Evolutionary conservation across 1,140 invertebrate species (phyloP), one percentile per base, ranked within the genome.

Genomic region (Drosophila athabasca): DNA sequence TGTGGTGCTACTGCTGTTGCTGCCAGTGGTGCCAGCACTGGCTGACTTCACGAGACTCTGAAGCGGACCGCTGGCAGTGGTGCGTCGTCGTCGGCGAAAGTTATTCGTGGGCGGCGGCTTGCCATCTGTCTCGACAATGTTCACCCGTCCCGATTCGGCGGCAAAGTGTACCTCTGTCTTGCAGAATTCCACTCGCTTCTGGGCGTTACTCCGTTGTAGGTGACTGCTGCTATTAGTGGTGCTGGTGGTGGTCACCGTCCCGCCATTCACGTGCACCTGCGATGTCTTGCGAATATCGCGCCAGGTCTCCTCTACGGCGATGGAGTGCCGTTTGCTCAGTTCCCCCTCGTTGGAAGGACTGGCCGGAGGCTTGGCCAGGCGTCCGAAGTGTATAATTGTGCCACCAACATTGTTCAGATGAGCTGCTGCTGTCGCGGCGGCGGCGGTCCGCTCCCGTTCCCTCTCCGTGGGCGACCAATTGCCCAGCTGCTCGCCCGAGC

Each of bases 161-260:
- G 95, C 95, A 91, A 97, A 96, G 90, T 97, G 96, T 17, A 97
- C 94, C 92, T 97, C 96, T 0, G 96, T 97, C 92, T 96, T 96
- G 87, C 95, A 96, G 90, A 97, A 97, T 77, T 95, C 96, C 0
- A 97, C 96, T 92, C 94, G 95, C 90, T 96, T 97, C 13, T 93
- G 82, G 9, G 71, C 82, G 41, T 67, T 90, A 54, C 64, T 51
- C 43, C 67, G 54, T 11, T 64, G 64, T 17, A 67, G 61, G 39
- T 83, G 79, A 24, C 52, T 74, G 22, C 35, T 50, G 73, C 43
- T 17, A 35, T 29, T 64, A 0, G 46, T 52, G 41, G 29, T 92
- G 94, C 69, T 92, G 92, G 29, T 93, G 92, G 54, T 67, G 29
- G 50, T 65, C 3, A 66, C 60, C n/a, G 76, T 19, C 13, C 59